Percentiles rank a stretch among this genome's conserved stretches.
These are phyloP conservation scores for Oscarella lobularis DNA, from an alignment of 37 sponge, comb jelly and placozoan species.

Conservation along the genomic window DNA sequence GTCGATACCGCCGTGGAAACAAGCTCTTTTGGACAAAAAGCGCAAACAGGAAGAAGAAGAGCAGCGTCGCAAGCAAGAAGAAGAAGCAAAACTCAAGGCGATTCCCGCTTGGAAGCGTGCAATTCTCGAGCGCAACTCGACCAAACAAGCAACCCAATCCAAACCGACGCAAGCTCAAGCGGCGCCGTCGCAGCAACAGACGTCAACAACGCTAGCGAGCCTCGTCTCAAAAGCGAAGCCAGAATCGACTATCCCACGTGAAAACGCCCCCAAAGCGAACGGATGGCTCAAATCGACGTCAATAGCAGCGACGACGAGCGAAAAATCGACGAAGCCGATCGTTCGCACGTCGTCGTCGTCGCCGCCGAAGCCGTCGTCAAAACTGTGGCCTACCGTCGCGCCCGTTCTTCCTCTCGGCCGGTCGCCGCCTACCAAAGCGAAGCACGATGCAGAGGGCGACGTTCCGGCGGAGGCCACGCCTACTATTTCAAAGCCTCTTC, in stretches of 20 bases:
- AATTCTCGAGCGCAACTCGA: constrained; percentile 35
- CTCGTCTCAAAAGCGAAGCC: background rate
- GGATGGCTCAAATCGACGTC: too few relatives aligned
- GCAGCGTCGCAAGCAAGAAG: constrained; percentile 28
- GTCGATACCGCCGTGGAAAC: constrained; percentile 63
- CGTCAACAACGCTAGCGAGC: background rate
- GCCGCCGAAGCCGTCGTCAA: background rate
- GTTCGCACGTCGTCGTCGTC: background rate
- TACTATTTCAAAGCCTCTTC: background rate
- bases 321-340: background rate
- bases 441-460: background rate
- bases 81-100: constrained; percentile 35
- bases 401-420: background rate
- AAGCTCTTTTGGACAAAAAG: constrained; percentile 42
- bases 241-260: background rate
- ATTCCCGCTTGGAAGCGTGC: constrained; percentile 69
- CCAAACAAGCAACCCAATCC: background rate
- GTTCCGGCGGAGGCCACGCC: background rate
- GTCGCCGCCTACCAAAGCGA: background rate
- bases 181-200: background rate
- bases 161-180: background rate
- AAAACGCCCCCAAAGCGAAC: background rate
- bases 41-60: constrained; percentile 55
- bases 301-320: background rate
- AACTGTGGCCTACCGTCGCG: background rate